Evolutionary conservation across 2,888 invertebrate species (phyloP), one percentile per base, ranked within the genome.

Genomic region (Hymenopus coronatus): DNA sequence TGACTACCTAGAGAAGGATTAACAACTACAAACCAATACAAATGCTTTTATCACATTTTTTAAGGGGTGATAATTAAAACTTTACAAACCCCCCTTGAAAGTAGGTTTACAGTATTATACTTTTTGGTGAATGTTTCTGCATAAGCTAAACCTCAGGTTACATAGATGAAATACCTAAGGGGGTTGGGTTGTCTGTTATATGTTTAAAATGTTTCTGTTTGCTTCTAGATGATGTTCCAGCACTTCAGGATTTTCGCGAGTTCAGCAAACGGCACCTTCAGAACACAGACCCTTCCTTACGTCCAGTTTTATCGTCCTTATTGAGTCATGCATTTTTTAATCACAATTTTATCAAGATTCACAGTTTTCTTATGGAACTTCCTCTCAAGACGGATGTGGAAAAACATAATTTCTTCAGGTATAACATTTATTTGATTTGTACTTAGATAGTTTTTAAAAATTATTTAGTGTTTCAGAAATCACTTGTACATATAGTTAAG

Each of bases 321-420:
- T 93, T 97, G 3, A 93, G 95, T 88, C 97, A 98, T 93, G 95
- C 95, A 85, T 97, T 97, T 93, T 98, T 97, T 92, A 97, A 96
- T 91, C 97, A 98, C 92, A 97, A 97, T 92, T 98, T 98, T 92
- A 96, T 98, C 90, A 94, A 95, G 30, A 97, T 98, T 91, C 96
- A 97, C 92, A 96, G 96, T 90, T 98, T 98, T 93, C 94, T 98
- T 0, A 96, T 96, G 91, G 97, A 97, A 92, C 93, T 98, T 88
- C 97, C 98, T 0, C 92, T 98, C 82, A 98, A 98, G 93, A 94
- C 94, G 89, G 96, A 96, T 91, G 94, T 94, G 88, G 97, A 98
- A 91, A 98, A 97, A 92, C 94, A 95, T 90, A 94, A 95, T 89
- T 98, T 98, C 93, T 98, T 98, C 92, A 95, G 95, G 95, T 87